These are phyloP conservation scores for Crioceris asparagi DNA, from an alignment of 2,888 invertebrate species.

Conservation along the genomic window DNA sequence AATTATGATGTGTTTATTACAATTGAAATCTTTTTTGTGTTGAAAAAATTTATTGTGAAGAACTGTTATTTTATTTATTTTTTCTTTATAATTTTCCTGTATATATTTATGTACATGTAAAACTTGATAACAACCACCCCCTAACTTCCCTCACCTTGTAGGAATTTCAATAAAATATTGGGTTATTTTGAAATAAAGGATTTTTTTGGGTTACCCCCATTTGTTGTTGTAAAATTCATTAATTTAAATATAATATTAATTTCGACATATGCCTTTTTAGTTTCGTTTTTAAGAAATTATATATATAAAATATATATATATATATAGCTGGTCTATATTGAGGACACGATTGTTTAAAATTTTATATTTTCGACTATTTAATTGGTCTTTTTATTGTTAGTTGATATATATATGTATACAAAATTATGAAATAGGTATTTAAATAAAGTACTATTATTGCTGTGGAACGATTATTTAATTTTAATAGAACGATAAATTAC, in stretches of 20 bases:
- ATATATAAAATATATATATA: too few species aligned
- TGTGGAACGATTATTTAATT: constrained; percentile 18
- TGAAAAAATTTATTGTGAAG: background rate
- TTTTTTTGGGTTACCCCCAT: constrained; percentile 9
- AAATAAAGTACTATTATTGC: constrained; percentile 24
- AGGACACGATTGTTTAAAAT: constrained; percentile 17
- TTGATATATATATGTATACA: constrained; percentile 23
- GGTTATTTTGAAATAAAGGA: constrained; percentile 9
- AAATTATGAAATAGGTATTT: constrained; percentile 24
- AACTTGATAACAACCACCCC: constrained; percentile 12
- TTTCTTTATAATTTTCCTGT: constrained; percentile 6
- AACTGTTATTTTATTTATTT: constrained; percentile 4
- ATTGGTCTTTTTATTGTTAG: constrained; percentile 21
- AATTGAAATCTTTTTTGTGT: constrained; percentile 8
- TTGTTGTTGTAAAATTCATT: too few species aligned
- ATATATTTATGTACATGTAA: constrained; percentile 9
- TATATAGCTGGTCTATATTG: constrained; percentile 21
- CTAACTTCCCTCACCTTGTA: too few species aligned
- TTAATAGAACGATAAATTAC: too few species aligned
- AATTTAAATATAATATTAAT: too few species aligned
- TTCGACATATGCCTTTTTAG: too few species aligned
- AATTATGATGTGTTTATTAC: constrained; percentile 4
- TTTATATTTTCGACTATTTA: constrained; percentile 20
- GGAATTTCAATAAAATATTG: constrained; percentile 8
- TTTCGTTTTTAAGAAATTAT: too few species aligned